Evolutionary conservation across 1,140 invertebrate species (phyloP).

Genomic region (Drosophila pachea): DNA sequence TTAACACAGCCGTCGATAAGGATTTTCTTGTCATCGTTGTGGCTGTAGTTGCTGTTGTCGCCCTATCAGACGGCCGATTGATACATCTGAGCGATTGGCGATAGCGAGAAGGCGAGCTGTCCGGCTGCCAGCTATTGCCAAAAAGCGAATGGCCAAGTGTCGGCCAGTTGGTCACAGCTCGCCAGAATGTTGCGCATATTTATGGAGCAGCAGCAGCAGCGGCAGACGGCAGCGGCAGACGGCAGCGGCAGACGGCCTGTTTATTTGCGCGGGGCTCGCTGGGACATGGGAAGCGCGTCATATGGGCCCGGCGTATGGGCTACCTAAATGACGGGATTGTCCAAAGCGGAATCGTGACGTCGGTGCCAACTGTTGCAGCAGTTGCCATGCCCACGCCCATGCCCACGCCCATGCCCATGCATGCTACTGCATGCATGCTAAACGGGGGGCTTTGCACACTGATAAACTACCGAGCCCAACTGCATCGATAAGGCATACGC

Average conservation of each 20-base stretch:
- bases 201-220: no score
- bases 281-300: constrained; percentile 68
- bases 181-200: constrained; percentile 35
- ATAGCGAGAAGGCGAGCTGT: constrained; percentile 22
- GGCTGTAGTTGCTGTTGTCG: constrained; percentile 2
- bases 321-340: constrained; percentile 17
- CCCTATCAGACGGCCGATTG: constrained; percentile 27
- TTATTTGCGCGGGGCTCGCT: constrained; percentile 31
- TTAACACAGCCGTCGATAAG: constrained; percentile 58
- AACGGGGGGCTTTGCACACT: constrained; percentile 17
- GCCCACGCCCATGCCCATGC: no score
- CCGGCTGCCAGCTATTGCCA: constrained; percentile 21
- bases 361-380: constrained; percentile 5
- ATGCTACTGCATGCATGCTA: constrained; percentile 39
- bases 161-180: constrained; percentile 3
- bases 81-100: constrained; percentile 33
- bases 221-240: no score
- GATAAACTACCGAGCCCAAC: constrained; percentile 17
- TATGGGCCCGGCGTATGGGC: constrained; percentile 38
- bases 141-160: constrained; percentile 22
- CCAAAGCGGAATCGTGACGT: constrained; percentile 7
- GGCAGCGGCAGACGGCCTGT: constrained; percentile 32
- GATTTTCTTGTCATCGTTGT: constrained; percentile 2
- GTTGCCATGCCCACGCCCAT: neutral
- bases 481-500: no score